phyloP scores from a whole-genome alignment of 2,113 vertebrate genomes.

The Cyanistes caeruleus region DNA sequence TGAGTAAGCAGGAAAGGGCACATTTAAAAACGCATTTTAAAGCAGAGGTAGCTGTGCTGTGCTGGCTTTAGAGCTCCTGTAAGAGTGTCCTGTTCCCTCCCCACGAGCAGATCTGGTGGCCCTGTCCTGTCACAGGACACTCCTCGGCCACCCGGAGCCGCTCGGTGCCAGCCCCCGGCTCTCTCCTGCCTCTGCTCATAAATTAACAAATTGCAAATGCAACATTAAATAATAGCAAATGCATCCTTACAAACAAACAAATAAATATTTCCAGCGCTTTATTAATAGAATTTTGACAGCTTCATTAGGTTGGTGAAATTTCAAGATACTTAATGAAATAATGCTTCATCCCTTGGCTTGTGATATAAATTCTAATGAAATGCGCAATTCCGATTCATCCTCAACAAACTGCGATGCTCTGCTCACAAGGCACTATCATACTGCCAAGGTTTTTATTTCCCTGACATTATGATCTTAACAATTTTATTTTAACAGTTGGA shows the following conservation, averaged over 20 bases:
- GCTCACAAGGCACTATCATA: neutral
- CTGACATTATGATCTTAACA: constrained; percentile 39
- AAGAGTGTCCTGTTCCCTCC: fast-evolving
- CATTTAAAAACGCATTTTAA: neutral
- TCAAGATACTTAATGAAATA: constrained; percentile 57
- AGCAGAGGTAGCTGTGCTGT: fast-evolving
- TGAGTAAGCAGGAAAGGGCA: neutral
- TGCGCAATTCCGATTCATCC: neutral
- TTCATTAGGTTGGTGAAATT: constrained; percentile 58
- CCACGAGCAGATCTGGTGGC: fast-evolving
- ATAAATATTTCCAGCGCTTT: constrained; percentile 53
- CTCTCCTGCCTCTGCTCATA: neutral
- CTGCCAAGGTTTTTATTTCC: constrained; percentile 49
- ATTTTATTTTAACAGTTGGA: constrained; percentile 53
- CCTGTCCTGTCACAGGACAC: fast-evolving
- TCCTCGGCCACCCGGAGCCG: fast-evolving
- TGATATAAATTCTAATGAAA: constrained; percentile 28
- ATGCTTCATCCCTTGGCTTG: constrained; percentile 36
- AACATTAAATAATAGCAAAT: constrained; percentile 33
- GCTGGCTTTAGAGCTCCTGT: fast-evolving
- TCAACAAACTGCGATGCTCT: neutral
- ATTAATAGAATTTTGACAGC: constrained; percentile 60
- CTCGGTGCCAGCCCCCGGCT: fast-evolving
- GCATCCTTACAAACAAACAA: constrained; percentile 45
- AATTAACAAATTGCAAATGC: neutral